Percentiles rank a stretch among this genome's conserved stretches.
These are phyloP conservation scores for Nemotelus pantherinus DNA, from an alignment of 2,888 invertebrate species.

Conservation along the genomic window DNA sequence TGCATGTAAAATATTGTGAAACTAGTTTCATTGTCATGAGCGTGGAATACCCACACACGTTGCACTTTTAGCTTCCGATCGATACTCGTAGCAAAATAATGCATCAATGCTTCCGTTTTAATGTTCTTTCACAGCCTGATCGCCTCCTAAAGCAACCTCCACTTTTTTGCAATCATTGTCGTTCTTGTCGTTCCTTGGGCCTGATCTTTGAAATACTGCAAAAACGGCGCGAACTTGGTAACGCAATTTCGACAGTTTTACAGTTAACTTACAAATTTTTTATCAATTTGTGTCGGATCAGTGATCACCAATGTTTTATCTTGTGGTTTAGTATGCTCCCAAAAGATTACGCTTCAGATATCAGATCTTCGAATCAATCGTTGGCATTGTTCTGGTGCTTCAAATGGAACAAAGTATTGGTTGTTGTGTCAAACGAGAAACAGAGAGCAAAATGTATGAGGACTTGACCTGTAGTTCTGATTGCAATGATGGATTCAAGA, in stretches of 20 bases:
- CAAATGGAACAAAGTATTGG: neutral
- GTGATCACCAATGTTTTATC: slow-evolving; percentile 42
- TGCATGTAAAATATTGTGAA: no score
- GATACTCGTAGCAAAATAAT: no score
- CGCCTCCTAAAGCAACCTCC: neutral
- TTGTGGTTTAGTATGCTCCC: slow-evolving; percentile 19
- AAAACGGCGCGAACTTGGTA: slow-evolving; percentile 43
- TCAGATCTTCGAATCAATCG: neutral
- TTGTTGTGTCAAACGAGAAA: no score
- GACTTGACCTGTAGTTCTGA: no score
- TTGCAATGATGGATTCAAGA: neutral
- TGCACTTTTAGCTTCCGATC: no score
- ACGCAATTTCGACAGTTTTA: slow-evolving; percentile 46
- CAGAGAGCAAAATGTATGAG: no score
- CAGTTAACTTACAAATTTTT: slow-evolving; percentile 48
- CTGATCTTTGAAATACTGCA: slow-evolving; percentile 10
- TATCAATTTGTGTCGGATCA: slow-evolving; percentile 47
- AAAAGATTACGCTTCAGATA: slow-evolving; percentile 5
- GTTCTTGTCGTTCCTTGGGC: neutral
- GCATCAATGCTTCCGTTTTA: no score
- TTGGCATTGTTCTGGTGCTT: slow-evolving; percentile 7
- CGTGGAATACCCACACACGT: no score
- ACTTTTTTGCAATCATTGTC: slow-evolving; percentile 19
- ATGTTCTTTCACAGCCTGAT: neutral
- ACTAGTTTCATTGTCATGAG: no score